Evolutionary conservation across 2,113 vertebrate species (phyloP).

Genomic region (Gallinago undulata): DNA sequence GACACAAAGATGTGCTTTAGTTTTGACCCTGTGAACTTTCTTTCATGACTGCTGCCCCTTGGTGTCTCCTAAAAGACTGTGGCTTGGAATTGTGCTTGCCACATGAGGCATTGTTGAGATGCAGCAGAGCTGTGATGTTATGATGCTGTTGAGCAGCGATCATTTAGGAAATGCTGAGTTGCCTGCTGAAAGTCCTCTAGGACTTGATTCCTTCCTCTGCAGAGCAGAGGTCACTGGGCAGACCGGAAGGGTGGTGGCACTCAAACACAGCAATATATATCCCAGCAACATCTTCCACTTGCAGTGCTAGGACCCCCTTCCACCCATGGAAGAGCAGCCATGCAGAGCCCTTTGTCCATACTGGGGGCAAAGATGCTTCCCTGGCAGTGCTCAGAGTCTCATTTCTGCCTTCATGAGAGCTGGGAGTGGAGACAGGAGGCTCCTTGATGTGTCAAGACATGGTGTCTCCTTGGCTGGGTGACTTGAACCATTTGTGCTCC

Average conservation of each 20-base stretch:
- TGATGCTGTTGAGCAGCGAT: accelerated
- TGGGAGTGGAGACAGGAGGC: neutral
- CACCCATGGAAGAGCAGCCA: neutral
- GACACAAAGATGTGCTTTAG: neutral
- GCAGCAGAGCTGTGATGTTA: neutral
- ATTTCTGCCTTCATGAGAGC: neutral
- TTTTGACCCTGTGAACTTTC: neutral
- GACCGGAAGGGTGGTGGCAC: neutral
- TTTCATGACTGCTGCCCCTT: neutral
- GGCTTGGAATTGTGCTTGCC: neutral
- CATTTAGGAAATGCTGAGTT: neutral
- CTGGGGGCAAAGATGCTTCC: neutral
- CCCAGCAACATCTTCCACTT: neutral
- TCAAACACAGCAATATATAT: neutral
- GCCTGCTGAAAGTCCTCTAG: neutral
- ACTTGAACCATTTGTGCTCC: neutral
- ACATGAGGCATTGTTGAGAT: neutral
- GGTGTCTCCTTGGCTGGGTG: neutral
- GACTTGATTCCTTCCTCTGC: neutral
- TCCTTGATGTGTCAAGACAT: neutral
- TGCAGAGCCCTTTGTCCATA: neutral
- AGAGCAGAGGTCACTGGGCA: neutral
- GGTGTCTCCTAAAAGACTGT: neutral
- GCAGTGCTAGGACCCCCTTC: neutral
- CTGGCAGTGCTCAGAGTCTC: neutral